These are phyloP conservation scores for Penaeus japonicus DNA, from an alignment of 1,140 invertebrate genomes.

Conservation along the genomic window DNA sequence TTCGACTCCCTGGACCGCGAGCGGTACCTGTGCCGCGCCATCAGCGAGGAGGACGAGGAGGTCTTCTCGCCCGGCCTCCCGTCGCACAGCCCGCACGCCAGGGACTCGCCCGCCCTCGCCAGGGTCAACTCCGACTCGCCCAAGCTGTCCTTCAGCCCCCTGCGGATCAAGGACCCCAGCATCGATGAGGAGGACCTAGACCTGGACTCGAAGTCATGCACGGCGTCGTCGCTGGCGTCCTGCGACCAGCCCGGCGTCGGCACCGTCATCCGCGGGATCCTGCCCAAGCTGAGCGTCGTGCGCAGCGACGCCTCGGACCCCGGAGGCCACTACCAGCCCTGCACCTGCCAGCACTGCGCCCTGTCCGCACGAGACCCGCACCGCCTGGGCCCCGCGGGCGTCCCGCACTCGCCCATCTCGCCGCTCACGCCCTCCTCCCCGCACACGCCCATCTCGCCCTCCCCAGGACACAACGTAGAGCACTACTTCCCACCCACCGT, in stretches of 20 bases:
- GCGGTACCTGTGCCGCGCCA: conserved; percentile 63
- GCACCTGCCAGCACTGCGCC: conserved; percentile 55
- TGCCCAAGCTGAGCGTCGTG: conserved; percentile 60
- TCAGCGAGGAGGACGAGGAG: conserved; percentile 66
- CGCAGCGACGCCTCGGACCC: conserved; percentile 58
- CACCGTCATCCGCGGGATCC: conserved; percentile 50
- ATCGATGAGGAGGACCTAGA: conserved; percentile 65
- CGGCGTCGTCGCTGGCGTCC: conserved; percentile 34
- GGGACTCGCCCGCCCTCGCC: conserved; percentile 61
- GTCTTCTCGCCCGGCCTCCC: conserved; percentile 55
- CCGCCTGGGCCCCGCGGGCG: conserved; percentile 35
- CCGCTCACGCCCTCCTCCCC: conserved; percentile 58
- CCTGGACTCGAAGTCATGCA: conserved; percentile 61
- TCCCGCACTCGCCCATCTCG: conserved; percentile 48
- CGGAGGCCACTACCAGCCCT: conserved; percentile 61
- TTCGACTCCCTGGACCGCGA: conserved; percentile 67
- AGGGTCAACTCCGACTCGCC: conserved; percentile 70
- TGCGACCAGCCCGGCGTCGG: conserved; percentile 61
- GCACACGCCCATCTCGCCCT: conserved; percentile 66
- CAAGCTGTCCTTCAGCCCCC: conserved; percentile 68
- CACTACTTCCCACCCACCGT: conserved; percentile 57
- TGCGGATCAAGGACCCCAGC: conserved; percentile 68
- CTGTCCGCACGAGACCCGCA: conserved; percentile 45
- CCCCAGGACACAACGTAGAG: conserved; percentile 63
- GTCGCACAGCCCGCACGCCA: conserved; percentile 43